Evolutionary conservation across 1,140 invertebrate species (phyloP), one percentile per base, ranked within the genome.

Genomic region (Sarcophaga peregrina): DNA sequence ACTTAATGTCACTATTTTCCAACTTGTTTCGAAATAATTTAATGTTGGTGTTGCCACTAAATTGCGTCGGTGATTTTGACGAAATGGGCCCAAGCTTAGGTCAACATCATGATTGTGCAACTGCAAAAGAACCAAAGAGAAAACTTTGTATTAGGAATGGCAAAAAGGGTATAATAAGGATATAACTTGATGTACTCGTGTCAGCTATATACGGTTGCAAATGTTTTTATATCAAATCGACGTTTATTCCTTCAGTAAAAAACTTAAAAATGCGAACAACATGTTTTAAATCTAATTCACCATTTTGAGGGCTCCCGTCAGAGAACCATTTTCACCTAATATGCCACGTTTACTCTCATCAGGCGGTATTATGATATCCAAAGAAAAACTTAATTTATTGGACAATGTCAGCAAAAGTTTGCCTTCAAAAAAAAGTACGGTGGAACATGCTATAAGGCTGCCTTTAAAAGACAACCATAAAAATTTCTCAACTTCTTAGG

Each of bases 391-490:
- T 20, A 83, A 75, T 20, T 81, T 13, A 15, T 52, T 15, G 8
- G 83, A 83, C 0, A 89, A 82, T 11, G 85, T 80, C n/a, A 83
- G n/a, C 0, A 89, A 82, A 15, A 89, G 80, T 9, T 85, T 83
- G 0, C 88, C 88, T 82, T 89, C 88, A 10, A 89, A 85, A 13
- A n/a, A n/a, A n/a, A n/a, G n/a, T n/a, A n/a, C n/a, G n/a, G 88
- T 3, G 88, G 85, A 10, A 85, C 48, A 45, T 88, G 17, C 84
- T 84, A 86, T 9, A 87, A 52, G n/a, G 84, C 86, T 0, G 84
- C 86, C 8, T 83, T 84, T 58, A 89, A 9, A 0, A 84, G 80
- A 13, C 88, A 89, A 0, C 87, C 86, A 47, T 83, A 85, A 5
- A 89, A 86, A 62, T 89, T 89, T 8, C 37, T 8, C 25, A 89